Evolutionary conservation across 2,888 invertebrate species (phyloP).

Genomic region (Cynaeus angustus): DNA sequence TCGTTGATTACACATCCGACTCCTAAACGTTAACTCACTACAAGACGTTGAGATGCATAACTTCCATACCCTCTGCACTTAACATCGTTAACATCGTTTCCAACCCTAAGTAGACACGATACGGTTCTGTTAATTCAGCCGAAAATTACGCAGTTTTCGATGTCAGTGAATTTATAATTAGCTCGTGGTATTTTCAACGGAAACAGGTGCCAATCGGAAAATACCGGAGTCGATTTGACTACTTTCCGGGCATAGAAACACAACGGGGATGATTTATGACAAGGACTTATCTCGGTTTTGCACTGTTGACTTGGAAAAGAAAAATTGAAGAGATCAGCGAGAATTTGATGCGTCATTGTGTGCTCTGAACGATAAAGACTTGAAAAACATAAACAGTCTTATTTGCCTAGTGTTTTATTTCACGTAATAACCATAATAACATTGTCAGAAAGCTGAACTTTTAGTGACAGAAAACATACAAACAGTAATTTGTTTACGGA

Average conservation of each 20-base stretch:
- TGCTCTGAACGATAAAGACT: too few species aligned
- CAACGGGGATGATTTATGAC: too few species aligned
- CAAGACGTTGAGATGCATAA: conserved; percentile 51
- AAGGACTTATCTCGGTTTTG: too few species aligned
- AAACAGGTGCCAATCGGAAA: conserved; percentile 4
- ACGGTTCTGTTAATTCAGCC: conserved; percentile 9
- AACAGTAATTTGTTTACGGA: too few species aligned
- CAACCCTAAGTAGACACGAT: conserved; percentile 9
- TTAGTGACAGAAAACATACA: too few species aligned
- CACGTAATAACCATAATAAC: too few species aligned
- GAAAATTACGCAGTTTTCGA: conserved; percentile 20
- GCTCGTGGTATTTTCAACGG: conserved; percentile 4
- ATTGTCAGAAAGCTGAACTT: too few species aligned
- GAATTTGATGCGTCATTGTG: too few species aligned
- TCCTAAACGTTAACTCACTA: conserved; percentile 52
- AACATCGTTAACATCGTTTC: conserved; percentile 25
- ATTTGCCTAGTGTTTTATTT: too few species aligned
- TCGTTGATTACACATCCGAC: conserved; percentile 61
- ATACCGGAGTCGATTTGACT: background rate
- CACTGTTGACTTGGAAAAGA: too few species aligned
- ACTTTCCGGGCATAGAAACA: background rate
- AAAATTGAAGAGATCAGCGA: too few species aligned
- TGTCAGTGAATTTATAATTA: background rate
- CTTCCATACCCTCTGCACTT: conserved; percentile 28
- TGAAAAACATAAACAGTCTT: too few species aligned